Evolutionary conservation across 2,797 vertebrate species (phyloP), one percentile per base, ranked within the genome.

Genomic region (Eospalax fontanierii): DNA sequence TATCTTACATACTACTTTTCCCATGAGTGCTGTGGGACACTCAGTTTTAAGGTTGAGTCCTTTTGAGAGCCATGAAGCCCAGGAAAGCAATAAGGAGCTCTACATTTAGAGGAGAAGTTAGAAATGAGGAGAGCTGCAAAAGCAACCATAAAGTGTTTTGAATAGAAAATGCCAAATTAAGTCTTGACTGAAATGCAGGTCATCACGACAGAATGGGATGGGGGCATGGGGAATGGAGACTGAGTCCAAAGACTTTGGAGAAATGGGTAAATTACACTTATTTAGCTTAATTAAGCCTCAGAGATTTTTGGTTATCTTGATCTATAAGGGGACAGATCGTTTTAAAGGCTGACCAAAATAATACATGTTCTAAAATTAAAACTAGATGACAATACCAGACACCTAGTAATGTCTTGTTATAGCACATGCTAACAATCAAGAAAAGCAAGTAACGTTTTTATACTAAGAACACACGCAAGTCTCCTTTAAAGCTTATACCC

Each of bases 361-460:
- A 54, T 30, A 24, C 30, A 46, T 54, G 21, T 46, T 65, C 90
- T 78, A 85, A 80, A 86, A 95, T 57, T 89, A 85, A 79, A 87
- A 86, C 28, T n/a, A 6, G 24, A 4, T 61, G 75, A 38, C 40
- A 84, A 89, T 63, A 46, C 50, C 78, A 61, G 28, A 46, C 1
- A 21, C 35, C 90, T 89, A 16, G 46, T 86, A 22, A 30, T 76
- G 90, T 94, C 87, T 86, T 89, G 89, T 63, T 90, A 87, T 81
- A 89, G 83, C 63, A 75, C 83, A 90, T 94, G 82, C 80, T 68
- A 87, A 95, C 50, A 91, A 90, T 68, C 46, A 70, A 93, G 46
- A 88, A 94, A 96, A 97, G n/a, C 63, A 96, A 96, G 87, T 43
- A 87, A 71, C 33, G 84, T 91, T 38, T 88, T 66, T 61, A 79